phyloP scores from a whole-genome alignment of 2,797 vertebrate species.

The Aselliscus stoliczkanus region DNA sequence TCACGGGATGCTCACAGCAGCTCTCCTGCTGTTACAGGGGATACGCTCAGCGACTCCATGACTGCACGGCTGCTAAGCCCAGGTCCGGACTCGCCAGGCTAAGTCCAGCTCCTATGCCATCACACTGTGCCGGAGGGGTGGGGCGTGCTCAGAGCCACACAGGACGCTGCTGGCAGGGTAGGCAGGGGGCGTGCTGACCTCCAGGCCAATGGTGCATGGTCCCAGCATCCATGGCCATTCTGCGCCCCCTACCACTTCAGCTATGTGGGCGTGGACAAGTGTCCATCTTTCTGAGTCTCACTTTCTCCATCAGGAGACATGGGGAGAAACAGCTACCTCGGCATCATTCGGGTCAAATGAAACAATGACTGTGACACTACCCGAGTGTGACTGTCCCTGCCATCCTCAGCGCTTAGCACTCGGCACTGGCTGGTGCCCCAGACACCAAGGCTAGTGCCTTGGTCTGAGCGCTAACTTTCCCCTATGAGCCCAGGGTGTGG shows the following conservation, averaged over 20 bases:
- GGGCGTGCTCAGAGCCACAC: neutral
- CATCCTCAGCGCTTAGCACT: accelerated
- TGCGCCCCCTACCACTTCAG: neutral
- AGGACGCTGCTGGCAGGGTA: neutral
- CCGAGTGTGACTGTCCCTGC: neutral
- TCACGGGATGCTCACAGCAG: neutral
- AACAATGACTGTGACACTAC: neutral
- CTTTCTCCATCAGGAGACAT: neutral
- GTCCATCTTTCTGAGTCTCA: accelerated
- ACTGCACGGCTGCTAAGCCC: neutral
- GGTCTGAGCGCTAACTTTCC: neutral
- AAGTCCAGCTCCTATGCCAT: neutral
- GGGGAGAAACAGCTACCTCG: neutral
- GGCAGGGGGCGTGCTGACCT: accelerated
- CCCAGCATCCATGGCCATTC: accelerated
- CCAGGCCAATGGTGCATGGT: neutral
- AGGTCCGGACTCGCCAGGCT: neutral
- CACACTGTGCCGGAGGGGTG: neutral
- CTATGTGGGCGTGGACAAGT: accelerated
- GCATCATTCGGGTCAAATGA: neutral
- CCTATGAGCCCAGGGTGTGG: neutral
- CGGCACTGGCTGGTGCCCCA: neutral
- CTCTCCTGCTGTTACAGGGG: neutral
- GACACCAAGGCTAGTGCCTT: accelerated
- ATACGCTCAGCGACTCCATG: neutral